Conservation (phyloP, 2,888 invertebrate genomes). For the Andrena hattorfiana region DNA sequence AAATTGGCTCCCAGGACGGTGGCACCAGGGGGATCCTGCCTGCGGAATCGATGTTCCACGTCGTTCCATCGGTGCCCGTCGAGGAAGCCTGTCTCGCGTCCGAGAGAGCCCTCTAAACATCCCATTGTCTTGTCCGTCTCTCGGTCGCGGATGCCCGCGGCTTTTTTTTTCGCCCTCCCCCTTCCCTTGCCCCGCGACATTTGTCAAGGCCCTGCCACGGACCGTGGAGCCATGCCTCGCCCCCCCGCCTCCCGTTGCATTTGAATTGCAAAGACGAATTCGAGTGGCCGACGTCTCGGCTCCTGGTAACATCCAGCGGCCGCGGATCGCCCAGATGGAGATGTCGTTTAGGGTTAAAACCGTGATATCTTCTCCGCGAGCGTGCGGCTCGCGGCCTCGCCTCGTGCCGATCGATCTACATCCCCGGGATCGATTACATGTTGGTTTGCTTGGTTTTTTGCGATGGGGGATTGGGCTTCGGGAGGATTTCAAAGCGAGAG, state of each 20-base stretch:
- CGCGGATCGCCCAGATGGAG: slow-evolving; percentile 72
- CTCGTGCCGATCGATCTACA: slow-evolving; percentile 45
- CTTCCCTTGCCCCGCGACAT: slow-evolving; percentile 74
- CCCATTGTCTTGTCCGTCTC: slow-evolving; percentile 85
- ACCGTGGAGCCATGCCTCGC: slow-evolving; percentile 3
- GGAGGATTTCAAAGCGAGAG: background rate
- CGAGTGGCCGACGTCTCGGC: slow-evolving; percentile 60
- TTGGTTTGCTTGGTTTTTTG: too few relatives aligned
- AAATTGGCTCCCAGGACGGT: slow-evolving; percentile 74
- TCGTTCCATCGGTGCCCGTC: slow-evolving; percentile 46
- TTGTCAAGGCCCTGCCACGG: slow-evolving; percentile 78
- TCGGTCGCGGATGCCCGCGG: slow-evolving; percentile 62
- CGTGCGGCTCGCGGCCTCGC: slow-evolving; percentile 11
- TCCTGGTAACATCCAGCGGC: slow-evolving; percentile 37
- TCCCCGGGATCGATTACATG: slow-evolving; percentile 5
- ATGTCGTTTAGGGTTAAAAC: slow-evolving; percentile 71
- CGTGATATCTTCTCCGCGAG: slow-evolving; percentile 37
- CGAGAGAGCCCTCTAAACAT: slow-evolving; percentile 81
- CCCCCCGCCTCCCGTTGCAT: slow-evolving; percentile 54
- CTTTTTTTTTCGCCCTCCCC: slow-evolving; percentile 64
- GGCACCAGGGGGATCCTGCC: slow-evolving; percentile 71
- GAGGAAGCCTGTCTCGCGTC: slow-evolving; percentile 74
- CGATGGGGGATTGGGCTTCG: background rate
- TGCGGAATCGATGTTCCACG: slow-evolving; percentile 58
- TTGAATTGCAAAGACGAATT: slow-evolving; percentile 82